Evolutionary conservation across 2,113 vertebrate genomes (phyloP).

Genomic region (Colaptes auratus): DNA sequence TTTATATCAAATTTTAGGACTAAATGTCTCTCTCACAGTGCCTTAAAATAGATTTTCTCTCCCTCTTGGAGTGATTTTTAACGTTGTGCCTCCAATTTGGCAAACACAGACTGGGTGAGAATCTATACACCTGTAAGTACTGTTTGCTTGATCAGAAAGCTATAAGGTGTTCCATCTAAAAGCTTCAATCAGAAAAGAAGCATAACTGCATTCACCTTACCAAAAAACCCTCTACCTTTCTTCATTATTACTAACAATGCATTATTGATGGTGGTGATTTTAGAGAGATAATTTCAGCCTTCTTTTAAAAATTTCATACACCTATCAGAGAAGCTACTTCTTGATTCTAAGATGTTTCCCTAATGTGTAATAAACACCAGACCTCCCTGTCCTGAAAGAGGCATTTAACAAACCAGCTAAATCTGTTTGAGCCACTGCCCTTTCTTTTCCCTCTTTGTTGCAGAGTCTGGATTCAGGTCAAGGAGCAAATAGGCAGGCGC

Average conservation of each 20-base stretch:
- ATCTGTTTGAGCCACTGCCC: too few relatives aligned
- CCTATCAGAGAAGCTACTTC: not conserved
- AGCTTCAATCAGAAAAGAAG: not conserved
- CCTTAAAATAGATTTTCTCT: not conserved
- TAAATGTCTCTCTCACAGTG: not conserved
- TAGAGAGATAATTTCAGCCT: not conserved
- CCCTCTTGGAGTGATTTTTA: not conserved
- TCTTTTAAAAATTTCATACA: not conserved
- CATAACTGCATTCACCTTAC: not conserved
- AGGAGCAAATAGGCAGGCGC: too few relatives aligned
- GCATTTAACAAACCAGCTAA: too few relatives aligned
- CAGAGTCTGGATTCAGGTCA: too few relatives aligned
- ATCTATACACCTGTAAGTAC: not conserved
- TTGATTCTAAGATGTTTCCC: not conserved
- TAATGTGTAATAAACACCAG: not conserved
- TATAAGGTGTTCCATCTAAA: not conserved
- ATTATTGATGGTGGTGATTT: not conserved
- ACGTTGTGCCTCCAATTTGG: not conserved
- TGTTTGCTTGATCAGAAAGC: not conserved
- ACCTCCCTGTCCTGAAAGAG: too few relatives aligned
- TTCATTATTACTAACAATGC: not conserved
- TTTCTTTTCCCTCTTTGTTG: too few relatives aligned
- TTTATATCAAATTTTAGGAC: not conserved
- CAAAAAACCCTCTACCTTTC: not conserved
- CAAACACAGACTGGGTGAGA: not conserved